Percentiles rank a stretch among this genome's conserved stretches.
Conservation (phyloP, 2,888 invertebrate species). For the Brachycybe producta region DNA sequence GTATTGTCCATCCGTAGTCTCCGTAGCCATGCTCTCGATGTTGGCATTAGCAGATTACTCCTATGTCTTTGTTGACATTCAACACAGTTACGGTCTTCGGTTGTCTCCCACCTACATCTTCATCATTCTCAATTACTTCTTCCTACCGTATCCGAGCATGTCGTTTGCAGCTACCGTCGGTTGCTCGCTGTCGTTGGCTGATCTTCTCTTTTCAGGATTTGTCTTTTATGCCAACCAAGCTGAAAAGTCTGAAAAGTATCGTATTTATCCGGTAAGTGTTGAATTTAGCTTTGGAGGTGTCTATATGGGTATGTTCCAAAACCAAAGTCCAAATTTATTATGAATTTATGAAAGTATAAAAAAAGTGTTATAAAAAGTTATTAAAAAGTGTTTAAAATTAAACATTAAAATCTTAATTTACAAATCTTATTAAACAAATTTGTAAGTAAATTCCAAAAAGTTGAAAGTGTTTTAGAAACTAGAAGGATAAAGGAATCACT, state of each 20-base stretch:
- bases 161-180: constrained; percentile 57
- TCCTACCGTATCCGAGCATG: constrained; percentile 64
- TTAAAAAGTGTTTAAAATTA: no score
- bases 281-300: neutral
- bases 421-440: no score
- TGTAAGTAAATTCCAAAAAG: no score
- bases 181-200: constrained; percentile 49
- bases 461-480: no score
- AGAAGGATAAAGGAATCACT: no score
- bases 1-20: no score
- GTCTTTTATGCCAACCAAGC: constrained; percentile 41
- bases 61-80: neutral
- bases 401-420: no score
- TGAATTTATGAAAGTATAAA: no score
- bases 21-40: neutral
- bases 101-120: constrained; percentile 34
- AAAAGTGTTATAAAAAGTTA: no score
- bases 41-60: constrained; percentile 1
- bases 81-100: neutral
- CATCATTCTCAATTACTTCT: constrained; percentile 66
- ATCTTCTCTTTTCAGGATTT: constrained; percentile 46
- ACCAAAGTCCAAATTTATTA: no score
- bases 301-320: no score
- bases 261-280: neutral
- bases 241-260: constrained; percentile 5